These are phyloP conservation scores for Apistogramma diplotaenia DNA, from an alignment of 2,113 vertebrate genomes.

Conservation along the genomic window DNA sequence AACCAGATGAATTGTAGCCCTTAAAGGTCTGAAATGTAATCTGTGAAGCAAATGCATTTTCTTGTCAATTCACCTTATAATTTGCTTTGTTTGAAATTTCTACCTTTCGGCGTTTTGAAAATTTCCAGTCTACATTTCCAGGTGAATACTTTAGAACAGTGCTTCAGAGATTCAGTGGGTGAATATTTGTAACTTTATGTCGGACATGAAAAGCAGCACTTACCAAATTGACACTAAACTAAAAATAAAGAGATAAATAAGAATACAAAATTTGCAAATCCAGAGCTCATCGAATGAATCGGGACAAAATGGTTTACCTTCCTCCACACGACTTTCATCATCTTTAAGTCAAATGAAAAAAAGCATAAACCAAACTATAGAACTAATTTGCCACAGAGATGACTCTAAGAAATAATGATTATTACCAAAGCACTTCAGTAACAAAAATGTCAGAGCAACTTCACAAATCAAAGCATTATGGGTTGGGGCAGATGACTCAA, in stretches of 20 bases:
- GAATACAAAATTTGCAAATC: not conserved
- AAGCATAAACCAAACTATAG: slow-evolving; percentile 1
- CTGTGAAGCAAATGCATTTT: slow-evolving; percentile 76
- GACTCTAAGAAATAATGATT: slow-evolving; percentile 23
- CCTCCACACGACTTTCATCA: not conserved
- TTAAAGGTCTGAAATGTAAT: slow-evolving; percentile 70
- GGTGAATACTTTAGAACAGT: slow-evolving; percentile 55
- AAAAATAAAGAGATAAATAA: slow-evolving; percentile 24
- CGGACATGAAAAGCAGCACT: slow-evolving; percentile 72
- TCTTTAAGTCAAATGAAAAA: slow-evolving; percentile 2
- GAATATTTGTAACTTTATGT: slow-evolving; percentile 57
- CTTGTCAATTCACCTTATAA: slow-evolving; percentile 19
- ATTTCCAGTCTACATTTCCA: not conserved
- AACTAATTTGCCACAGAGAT: slow-evolving; percentile 29
- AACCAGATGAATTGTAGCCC: slow-evolving; percentile 57
- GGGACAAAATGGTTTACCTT: slow-evolving; percentile 41
- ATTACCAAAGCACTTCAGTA: slow-evolving; percentile 17
- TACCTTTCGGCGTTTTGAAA: slow-evolving; percentile 1
- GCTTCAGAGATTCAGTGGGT: slow-evolving; percentile 76
- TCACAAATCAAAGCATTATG: slow-evolving; percentile 68
- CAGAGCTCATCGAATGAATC: slow-evolving; percentile 56
- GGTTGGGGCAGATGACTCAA: slow-evolving; percentile 61
- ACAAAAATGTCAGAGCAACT: slow-evolving; percentile 58
- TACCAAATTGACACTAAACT: slow-evolving; percentile 41
- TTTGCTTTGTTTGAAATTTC: not conserved